Conservation (phyloP, 2,113 vertebrate genomes). For the Panthera tigris region DNA sequence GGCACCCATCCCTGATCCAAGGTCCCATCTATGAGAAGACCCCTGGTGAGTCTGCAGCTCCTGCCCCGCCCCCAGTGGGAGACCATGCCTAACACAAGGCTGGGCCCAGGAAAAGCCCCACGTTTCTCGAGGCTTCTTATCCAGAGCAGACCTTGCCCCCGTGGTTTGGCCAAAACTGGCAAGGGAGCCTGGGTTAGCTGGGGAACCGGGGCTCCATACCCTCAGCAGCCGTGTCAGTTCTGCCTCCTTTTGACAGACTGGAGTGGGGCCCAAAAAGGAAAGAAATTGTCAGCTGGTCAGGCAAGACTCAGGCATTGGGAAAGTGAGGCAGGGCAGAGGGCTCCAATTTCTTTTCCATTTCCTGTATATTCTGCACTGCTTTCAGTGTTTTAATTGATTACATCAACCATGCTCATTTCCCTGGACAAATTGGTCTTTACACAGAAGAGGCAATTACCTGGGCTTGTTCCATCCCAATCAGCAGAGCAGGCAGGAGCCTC, state of each 20-base stretch:
- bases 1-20: background rate
- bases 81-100: background rate
- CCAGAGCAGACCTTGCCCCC: background rate
- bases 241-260: background rate
- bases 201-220: background rate
- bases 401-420: conserved; percentile 68
- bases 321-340: background rate
- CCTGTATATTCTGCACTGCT: conserved; percentile 60
- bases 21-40: background rate
- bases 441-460: conserved; percentile 73
- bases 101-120: background rate
- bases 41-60: background rate
- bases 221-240: background rate
- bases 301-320: background rate
- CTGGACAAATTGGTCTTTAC: conserved; percentile 67
- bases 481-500: conserved; percentile 47
- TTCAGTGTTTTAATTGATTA: conserved; percentile 72
- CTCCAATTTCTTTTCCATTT: conserved; percentile 69
- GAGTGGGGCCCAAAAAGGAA: conserved; percentile 9
- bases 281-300: background rate
- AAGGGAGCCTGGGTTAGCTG: background rate
- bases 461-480: conserved; percentile 47
- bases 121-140: background rate
- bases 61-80: background rate
- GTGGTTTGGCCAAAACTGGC: background rate